These are phyloP conservation scores for Halichoeres trimaculatus DNA, from an alignment of 2,113 vertebrate genomes.

Conservation along the genomic window DNA sequence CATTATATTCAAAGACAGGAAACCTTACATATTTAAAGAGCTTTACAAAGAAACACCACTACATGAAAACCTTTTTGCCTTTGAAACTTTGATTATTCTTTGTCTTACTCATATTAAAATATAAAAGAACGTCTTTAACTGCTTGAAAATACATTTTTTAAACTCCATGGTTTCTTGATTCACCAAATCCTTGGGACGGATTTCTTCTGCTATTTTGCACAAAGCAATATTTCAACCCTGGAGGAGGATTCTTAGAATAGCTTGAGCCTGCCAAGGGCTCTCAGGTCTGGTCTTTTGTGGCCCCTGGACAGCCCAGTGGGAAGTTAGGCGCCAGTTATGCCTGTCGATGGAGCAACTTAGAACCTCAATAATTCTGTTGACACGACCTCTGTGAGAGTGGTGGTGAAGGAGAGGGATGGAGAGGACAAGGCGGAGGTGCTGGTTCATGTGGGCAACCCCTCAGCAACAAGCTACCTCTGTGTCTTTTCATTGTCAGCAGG, in stretches of 20 bases:
- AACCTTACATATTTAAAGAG: conserved; percentile 43
- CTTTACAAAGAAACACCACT: background rate
- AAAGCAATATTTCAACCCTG: conserved; percentile 31
- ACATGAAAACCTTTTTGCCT: background rate
- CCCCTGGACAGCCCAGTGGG: conserved; percentile 71
- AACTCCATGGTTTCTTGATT: background rate
- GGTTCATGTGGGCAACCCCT: conserved; percentile 26
- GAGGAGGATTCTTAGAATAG: conserved; percentile 50
- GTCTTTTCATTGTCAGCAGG: conserved; percentile 58
- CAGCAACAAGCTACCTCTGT: conserved; percentile 33
- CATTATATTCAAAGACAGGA: conserved; percentile 32
- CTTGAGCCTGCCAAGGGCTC: conserved; percentile 49
- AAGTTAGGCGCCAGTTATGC: conserved; percentile 64
- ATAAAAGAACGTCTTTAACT: conserved; percentile 7
- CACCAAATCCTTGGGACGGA: background rate
- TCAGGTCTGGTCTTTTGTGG: conserved; percentile 68
- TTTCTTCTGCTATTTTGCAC: conserved; percentile 12
- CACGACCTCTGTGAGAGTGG: conserved; percentile 55
- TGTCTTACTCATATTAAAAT: conserved; percentile 2
- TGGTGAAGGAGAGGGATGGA: conserved; percentile 39
- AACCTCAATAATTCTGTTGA: conserved; percentile 77
- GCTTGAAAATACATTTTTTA: background rate
- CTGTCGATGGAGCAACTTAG: conserved; percentile 63
- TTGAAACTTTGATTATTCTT: background rate
- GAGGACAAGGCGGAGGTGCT: conserved; percentile 35